A percentile compares a stretch with the other conserved stretches of the same genome.
Evolutionary conservation across 2,888 invertebrate species (phyloP).

Genomic region (Chydorus sphaericus): DNA sequence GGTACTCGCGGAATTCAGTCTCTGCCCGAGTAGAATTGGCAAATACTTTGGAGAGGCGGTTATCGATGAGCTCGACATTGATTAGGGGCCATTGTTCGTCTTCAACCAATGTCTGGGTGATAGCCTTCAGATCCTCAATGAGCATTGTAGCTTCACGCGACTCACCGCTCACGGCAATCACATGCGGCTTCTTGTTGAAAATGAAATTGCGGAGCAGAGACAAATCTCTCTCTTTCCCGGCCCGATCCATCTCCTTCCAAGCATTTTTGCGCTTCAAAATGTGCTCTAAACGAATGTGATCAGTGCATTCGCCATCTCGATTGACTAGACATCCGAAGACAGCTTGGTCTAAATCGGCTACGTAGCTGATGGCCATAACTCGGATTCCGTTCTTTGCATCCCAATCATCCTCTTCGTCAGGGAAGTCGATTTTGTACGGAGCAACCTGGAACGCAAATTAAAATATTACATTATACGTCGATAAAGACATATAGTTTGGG

Average conservation of each 20-base stretch:
- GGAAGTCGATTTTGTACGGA: conserved; percentile 56
- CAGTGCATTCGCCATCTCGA: conserved; percentile 80
- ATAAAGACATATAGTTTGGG: too few species aligned
- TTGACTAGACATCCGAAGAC: conserved; percentile 78
- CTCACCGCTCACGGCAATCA: conserved; percentile 80
- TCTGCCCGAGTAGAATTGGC: conserved; percentile 76
- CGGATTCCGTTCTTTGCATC: conserved; percentile 66
- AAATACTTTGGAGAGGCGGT: conserved; percentile 80
- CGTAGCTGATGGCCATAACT: conserved; percentile 76
- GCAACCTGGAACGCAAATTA: conserved; percentile 36
- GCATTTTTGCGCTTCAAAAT: conserved; percentile 67
- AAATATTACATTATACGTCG: too few species aligned
- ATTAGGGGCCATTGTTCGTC: conserved; percentile 77
- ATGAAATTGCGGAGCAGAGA: conserved; percentile 64
- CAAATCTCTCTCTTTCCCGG: conserved; percentile 45
- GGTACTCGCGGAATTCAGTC: conserved; percentile 84
- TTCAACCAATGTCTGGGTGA: conserved; percentile 55
- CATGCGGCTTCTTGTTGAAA: conserved; percentile 78
- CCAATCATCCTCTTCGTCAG: conserved; percentile 83
- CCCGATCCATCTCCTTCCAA: conserved; percentile 48
- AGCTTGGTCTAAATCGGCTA: conserved; percentile 65
- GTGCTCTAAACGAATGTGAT: conserved; percentile 75
- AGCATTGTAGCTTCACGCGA: conserved; percentile 73
- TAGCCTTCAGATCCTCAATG: conserved; percentile 51
- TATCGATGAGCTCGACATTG: conserved; percentile 81